These are phyloP conservation scores for Pyrgilauda ruficollis DNA, from an alignment of 2,113 vertebrate genomes.

Conservation along the genomic window DNA sequence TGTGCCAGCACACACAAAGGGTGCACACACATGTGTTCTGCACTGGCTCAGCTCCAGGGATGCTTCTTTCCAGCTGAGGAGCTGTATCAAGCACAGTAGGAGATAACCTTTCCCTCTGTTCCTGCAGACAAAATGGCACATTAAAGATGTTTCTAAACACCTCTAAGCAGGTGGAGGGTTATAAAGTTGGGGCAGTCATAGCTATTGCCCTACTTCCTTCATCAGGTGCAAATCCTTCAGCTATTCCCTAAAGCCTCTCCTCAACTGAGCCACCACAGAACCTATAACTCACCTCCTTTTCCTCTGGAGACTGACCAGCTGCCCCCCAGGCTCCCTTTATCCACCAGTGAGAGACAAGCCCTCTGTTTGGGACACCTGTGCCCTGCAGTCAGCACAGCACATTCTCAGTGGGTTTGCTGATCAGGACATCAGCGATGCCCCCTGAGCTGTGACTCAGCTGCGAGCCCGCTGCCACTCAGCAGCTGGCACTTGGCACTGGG, in stretches of 20 bases:
- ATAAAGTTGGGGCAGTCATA: background rate
- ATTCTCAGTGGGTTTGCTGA: background rate
- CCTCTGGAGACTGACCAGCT: background rate
- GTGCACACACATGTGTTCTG: background rate
- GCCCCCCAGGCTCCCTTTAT: background rate
- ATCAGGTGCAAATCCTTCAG: background rate
- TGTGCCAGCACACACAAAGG: background rate
- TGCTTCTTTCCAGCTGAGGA: background rate
- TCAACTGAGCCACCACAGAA: background rate
- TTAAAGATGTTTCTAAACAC: background rate
- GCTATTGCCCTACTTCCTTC: background rate
- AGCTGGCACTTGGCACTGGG: background rate
- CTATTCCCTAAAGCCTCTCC: background rate
- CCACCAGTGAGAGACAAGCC: background rate
- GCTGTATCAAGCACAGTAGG: background rate
- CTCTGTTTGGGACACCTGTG: background rate
- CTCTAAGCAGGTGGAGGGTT: background rate
- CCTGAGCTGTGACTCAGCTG: background rate
- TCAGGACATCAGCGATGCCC: background rate
- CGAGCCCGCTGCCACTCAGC: accelerated
- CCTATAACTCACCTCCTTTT: background rate
- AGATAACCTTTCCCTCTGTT: background rate
- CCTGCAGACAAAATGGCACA: background rate
- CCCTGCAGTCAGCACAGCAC: background rate
- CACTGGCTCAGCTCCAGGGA: background rate